Conservation (phyloP, 2,797 vertebrate genomes). For the Notoglanidium macrostoma region DNA sequence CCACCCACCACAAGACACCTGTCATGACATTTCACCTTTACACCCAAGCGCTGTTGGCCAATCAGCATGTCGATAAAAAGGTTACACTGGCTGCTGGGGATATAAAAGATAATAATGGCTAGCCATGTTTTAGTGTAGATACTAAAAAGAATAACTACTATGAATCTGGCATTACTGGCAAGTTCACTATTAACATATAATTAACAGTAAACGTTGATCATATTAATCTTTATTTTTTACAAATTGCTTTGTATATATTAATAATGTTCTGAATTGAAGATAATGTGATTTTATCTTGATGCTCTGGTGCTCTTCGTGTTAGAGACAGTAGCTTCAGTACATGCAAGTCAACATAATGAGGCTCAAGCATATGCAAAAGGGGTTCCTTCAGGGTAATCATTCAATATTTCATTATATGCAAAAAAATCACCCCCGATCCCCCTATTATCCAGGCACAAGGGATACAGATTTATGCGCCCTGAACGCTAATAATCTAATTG, state of each 20-base stretch:
- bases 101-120: slow-evolving; percentile 72
- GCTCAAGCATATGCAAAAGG: slow-evolving; percentile 73
- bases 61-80: slow-evolving; percentile 3
- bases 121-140: slow-evolving; percentile 67
- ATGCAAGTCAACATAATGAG: slow-evolving; percentile 55
- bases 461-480: slow-evolving; percentile 29
- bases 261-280: not conserved
- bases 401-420: slow-evolving; percentile 80
- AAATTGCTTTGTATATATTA: not conserved
- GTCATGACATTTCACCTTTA: slow-evolving; percentile 4
- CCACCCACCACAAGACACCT: slow-evolving; percentile 23
- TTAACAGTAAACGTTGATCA: not conserved
- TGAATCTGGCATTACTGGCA: not conserved
- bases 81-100: not conserved
- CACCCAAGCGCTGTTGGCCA: not conserved
- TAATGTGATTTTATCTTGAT: not conserved
- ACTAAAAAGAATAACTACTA: slow-evolving; percentile 60
- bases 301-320: not conserved
- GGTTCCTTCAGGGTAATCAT: slow-evolving; percentile 73
- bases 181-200: not conserved
- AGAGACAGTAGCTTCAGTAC: not conserved
- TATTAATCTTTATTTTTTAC: not conserved
- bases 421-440: slow-evolving; percentile 42
- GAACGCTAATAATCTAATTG: slow-evolving; percentile 35
- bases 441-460: slow-evolving; percentile 10